These are phyloP conservation scores for Habrosyne pyritoides DNA, from an alignment of 2,888 invertebrate genomes.

Conservation along the genomic window DNA sequence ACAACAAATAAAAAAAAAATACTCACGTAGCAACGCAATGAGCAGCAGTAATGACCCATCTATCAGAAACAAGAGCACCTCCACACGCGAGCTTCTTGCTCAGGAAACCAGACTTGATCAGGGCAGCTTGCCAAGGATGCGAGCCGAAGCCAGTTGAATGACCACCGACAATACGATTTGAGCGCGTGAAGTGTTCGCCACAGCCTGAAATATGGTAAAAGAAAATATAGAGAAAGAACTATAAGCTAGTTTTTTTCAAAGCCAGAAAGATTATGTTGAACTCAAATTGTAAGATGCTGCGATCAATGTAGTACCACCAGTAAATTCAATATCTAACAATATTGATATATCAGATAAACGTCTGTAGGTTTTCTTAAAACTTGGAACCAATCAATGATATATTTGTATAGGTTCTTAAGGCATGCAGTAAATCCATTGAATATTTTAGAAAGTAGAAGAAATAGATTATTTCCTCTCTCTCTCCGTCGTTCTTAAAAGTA, in stretches of 20 bases:
- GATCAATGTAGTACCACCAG: too few species aligned
- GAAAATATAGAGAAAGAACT: not conserved
- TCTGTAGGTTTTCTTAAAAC: too few species aligned
- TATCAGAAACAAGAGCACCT: constrained; percentile 93
- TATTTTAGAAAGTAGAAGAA: not conserved
- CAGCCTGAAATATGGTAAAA: constrained; percentile 88
- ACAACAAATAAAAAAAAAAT: constrained; percentile 2
- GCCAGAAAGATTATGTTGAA: not conserved
- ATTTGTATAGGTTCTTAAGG: too few species aligned
- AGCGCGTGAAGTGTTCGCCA: constrained; percentile 93
- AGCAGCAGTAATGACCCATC: constrained; percentile 96
- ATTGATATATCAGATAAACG: too few species aligned
- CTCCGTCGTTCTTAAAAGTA: not conserved
- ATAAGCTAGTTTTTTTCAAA: not conserved
- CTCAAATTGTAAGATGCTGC: too few species aligned
- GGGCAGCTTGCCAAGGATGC: constrained; percentile 97
- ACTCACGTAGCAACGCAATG: constrained; percentile 96
- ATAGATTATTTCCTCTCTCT: not conserved
- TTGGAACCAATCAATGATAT: too few species aligned
- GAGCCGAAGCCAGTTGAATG: constrained; percentile 95
- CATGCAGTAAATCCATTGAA: too few species aligned
- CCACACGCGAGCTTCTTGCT: constrained; percentile 96
- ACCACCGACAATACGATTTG: constrained; percentile 96
- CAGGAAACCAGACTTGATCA: constrained; percentile 95
- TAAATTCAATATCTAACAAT: too few species aligned